Conservation (phyloP, 2,113 vertebrate species). For the Cryptoleucopteryx plumbea region DNA sequence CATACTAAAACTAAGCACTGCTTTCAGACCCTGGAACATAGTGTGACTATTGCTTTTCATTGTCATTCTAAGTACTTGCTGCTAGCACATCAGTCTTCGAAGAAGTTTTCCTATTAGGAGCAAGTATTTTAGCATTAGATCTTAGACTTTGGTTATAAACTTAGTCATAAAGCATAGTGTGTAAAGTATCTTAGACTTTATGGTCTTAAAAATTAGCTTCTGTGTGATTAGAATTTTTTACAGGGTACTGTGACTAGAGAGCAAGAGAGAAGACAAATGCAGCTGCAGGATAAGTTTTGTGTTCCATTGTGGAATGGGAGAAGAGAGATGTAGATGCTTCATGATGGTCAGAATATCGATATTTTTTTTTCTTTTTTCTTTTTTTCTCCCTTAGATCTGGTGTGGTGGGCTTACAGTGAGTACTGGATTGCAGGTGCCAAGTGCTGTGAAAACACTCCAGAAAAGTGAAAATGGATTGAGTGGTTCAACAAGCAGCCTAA, state of each 20-base stretch:
- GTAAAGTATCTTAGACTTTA: background rate
- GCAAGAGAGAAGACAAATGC: background rate
- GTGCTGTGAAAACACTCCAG: slow-evolving; percentile 82
- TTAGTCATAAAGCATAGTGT: background rate
- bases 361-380: background rate
- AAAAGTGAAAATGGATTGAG: slow-evolving; percentile 80
- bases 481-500: slow-evolving; percentile 79
- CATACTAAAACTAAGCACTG: background rate
- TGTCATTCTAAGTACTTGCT: background rate
- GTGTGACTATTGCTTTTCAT: background rate
- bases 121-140: background rate
- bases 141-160: background rate
- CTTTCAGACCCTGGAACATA: background rate
- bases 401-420: slow-evolving; percentile 85
- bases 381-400: slow-evolving; percentile 79
- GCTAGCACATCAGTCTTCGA: background rate
- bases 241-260: background rate
- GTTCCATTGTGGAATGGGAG: background rate
- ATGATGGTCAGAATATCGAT: background rate
- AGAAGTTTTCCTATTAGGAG: background rate
- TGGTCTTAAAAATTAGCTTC: background rate
- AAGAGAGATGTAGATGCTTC: background rate
- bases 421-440: slow-evolving; percentile 91
- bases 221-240: background rate
- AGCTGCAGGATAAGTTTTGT: background rate